These are phyloP conservation scores for Babylonia areolata DNA, from an alignment of 1,140 invertebrate species.

Conservation along the genomic window DNA sequence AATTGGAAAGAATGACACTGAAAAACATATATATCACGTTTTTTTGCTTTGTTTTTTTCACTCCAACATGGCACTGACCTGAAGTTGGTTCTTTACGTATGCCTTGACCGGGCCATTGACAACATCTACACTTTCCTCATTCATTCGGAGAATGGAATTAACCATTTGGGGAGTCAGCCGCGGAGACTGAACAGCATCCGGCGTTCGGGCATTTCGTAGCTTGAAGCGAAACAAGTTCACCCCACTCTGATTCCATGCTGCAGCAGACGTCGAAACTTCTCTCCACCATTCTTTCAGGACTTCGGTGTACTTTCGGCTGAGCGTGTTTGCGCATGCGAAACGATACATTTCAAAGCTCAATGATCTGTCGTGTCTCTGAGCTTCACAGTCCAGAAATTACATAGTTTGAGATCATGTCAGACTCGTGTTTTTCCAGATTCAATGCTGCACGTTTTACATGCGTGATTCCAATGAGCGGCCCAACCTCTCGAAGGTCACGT, in stretches of 20 bases:
- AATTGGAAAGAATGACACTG: too few species aligned
- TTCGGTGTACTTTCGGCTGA: neutral
- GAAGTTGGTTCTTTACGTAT: conserved; percentile 94
- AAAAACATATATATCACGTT: too few species aligned
- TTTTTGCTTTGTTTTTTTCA: too few species aligned
- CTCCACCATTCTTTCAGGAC: neutral
- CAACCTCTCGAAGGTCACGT: too few species aligned
- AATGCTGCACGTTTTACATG: too few species aligned
- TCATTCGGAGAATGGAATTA: conserved; percentile 61
- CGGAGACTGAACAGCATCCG: conserved; percentile 55
- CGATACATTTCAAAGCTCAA: neutral
- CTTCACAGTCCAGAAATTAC: neutral
- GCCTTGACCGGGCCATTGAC: conserved; percentile 59
- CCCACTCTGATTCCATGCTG: neutral
- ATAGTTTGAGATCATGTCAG: neutral
- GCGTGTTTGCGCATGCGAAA: neutral
- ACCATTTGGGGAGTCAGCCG: conserved; percentile 70
- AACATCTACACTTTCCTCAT: conserved; percentile 57
- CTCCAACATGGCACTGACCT: too few species aligned
- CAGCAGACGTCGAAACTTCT: neutral
- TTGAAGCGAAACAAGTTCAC: conserved; percentile 23
- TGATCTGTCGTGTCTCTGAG: neutral
- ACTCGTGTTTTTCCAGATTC: too few species aligned
- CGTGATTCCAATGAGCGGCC: too few species aligned
- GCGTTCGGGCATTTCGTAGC: conserved; percentile 36